Conservation (phyloP, 1,140 invertebrate species). For the Camponotus floridanus region DNA sequence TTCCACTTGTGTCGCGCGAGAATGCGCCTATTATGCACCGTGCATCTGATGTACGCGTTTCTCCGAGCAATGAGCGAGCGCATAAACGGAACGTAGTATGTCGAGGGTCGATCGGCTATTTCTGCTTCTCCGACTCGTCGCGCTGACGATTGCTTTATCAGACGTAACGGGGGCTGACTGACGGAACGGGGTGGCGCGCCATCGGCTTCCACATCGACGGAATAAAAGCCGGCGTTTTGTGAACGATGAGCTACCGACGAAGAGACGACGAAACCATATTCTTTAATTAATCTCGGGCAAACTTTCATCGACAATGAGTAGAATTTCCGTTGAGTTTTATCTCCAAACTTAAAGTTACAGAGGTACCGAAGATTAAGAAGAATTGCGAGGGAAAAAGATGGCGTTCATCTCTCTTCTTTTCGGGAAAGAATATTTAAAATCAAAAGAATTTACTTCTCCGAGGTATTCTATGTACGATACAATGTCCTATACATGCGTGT, state of each 20-base stretch:
- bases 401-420: neutral
- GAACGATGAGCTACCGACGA: neutral
- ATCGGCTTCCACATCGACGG: conserved; percentile 24
- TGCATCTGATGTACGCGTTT: conserved; percentile 46
- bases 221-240: conserved; percentile 44
- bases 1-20: conserved; percentile 6
- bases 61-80: conserved; percentile 17
- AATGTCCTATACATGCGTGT: no score
- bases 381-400: no score
- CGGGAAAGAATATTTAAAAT: neutral
- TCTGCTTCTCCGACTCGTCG: conserved; percentile 44
- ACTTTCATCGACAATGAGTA: no score
- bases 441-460: neutral
- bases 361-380: no score
- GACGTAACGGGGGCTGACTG: conserved; percentile 47
- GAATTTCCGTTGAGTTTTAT: no score
- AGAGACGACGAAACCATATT: no score
- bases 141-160: conserved; percentile 55
- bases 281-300: no score
- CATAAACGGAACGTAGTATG: neutral
- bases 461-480: neutral
- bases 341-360: no score
- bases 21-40: conserved; percentile 26
- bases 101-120: conserved; percentile 59
- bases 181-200: conserved; percentile 52